These are phyloP conservation scores for Theretra japonica DNA, from an alignment of 2,888 invertebrate species.

Conservation along the genomic window DNA sequence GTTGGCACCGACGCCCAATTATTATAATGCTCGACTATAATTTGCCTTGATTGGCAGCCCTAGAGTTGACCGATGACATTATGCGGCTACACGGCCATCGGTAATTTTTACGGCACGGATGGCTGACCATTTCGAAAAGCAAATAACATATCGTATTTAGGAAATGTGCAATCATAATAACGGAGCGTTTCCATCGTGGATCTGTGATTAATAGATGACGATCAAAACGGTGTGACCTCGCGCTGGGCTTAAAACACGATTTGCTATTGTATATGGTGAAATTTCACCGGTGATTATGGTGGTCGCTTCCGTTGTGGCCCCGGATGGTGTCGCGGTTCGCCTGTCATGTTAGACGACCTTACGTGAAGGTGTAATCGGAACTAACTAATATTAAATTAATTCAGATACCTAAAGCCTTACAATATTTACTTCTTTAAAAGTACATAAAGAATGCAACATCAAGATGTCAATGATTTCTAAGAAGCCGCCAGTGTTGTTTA, in stretches of 20 bases:
- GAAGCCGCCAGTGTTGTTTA: background rate
- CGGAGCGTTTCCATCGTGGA: slow-evolving; percentile 56
- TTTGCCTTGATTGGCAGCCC: slow-evolving; percentile 47
- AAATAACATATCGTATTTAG: slow-evolving; percentile 57
- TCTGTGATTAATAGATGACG: slow-evolving; percentile 70
- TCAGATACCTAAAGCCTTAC: background rate
- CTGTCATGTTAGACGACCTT: slow-evolving; percentile 46
- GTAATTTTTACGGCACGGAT: slow-evolving; percentile 37
- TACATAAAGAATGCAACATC: background rate
- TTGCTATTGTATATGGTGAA: slow-evolving; percentile 76
- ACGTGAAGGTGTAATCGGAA: slow-evolving; percentile 9
- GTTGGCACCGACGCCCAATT: slow-evolving; percentile 61
- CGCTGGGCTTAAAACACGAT: slow-evolving; percentile 57
- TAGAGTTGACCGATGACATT: slow-evolving; percentile 26
- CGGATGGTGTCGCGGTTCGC: slow-evolving; percentile 80
- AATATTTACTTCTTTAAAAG: background rate
- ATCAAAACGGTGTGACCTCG: slow-evolving; percentile 76
- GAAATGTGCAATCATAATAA: slow-evolving; percentile 68
- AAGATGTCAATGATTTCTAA: background rate
- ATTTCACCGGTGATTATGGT: slow-evolving; percentile 80
- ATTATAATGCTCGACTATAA: slow-evolving; percentile 47
- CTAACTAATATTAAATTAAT: background rate
- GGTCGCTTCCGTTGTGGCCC: slow-evolving; percentile 75
- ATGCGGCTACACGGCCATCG: slow-evolving; percentile 13
- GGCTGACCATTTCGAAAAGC: slow-evolving; percentile 42